Conservation (phyloP, 2,888 invertebrate species). For the Metallyticus violacea region DNA sequence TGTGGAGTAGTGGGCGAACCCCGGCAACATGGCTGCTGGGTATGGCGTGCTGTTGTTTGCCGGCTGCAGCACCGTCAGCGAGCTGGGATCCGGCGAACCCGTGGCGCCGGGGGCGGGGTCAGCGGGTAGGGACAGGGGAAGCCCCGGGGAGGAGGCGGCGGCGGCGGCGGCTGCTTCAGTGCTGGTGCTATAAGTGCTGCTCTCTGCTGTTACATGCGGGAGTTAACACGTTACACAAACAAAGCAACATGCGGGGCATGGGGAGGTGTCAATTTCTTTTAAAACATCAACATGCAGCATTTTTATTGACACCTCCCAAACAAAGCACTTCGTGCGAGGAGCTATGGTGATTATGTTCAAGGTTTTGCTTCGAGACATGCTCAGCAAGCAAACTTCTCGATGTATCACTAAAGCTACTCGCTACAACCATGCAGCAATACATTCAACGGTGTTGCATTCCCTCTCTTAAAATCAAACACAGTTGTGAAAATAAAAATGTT, state of each 20-base stretch:
- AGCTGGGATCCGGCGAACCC: conserved; percentile 45
- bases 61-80: conserved; percentile 59
- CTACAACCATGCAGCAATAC: too few species aligned
- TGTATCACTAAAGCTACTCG: too few species aligned
- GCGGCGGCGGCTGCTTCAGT: conserved; percentile 44
- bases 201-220: conserved; percentile 21
- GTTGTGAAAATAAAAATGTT: too few species aligned
- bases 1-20: conserved; percentile 67
- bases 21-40: conserved; percentile 63
- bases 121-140: conserved; percentile 49
- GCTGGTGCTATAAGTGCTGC: conserved; percentile 31
- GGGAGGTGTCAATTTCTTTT: too few species aligned
- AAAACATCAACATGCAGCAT: too few species aligned
- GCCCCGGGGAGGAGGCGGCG: conserved; percentile 50
- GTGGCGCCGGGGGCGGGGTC: conserved; percentile 43
- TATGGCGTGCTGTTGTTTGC: conserved; percentile 54
- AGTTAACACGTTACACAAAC: conserved; percentile 9
- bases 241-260: background rate
- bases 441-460: too few species aligned
- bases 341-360: too few species aligned
- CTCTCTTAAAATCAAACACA: too few species aligned
- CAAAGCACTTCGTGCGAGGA: too few species aligned
- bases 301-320: too few species aligned
- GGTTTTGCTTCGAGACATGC: too few species aligned
- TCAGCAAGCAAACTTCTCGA: too few species aligned